Percentiles rank a stretch among this genome's conserved stretches.
Evolutionary conservation across 2,888 invertebrate genomes (phyloP).

Genomic region (Argynnis bischoffii): DNA sequence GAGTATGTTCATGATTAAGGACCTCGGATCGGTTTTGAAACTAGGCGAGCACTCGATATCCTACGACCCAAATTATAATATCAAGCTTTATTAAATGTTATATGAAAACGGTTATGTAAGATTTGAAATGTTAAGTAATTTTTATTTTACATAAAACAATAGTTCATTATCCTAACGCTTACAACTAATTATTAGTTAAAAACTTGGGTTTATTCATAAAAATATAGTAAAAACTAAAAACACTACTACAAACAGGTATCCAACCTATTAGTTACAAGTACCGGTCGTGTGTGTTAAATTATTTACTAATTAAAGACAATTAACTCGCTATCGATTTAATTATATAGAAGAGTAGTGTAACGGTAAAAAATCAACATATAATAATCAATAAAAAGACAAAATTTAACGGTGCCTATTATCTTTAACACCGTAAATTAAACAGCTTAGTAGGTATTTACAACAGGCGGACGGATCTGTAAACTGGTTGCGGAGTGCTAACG

Average conservation of each 20-base stretch:
- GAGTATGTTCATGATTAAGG: conserved; percentile 35
- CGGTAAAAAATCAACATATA: conserved; percentile 31
- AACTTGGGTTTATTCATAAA: too few species aligned
- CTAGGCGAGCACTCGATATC: conserved; percentile 28
- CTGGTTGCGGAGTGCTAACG: conserved; percentile 48
- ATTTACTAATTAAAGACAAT: neutral
- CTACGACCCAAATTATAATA: conserved; percentile 27
- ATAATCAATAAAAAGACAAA: conserved; percentile 49
- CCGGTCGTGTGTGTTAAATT: neutral
- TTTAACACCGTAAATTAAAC: conserved; percentile 77
- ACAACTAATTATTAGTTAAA: too few species aligned
- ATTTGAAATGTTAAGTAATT: neutral
- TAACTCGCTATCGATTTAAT: conserved; percentile 17
- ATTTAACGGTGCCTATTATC: conserved; percentile 75
- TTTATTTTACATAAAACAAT: neutral
- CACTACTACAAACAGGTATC: too few species aligned
- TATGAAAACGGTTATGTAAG: neutral
- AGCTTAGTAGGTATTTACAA: conserved; percentile 59
- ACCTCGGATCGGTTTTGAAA: conserved; percentile 35
- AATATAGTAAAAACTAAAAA: too few species aligned
- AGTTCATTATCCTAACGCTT: neutral
- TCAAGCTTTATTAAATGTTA: conserved; percentile 4
- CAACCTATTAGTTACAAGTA: too few species aligned
- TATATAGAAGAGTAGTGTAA: conserved; percentile 6
- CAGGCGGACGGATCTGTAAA: conserved; percentile 51